Evolutionary conservation across 2,888 invertebrate species (phyloP), one percentile per base, ranked within the genome.

Genomic region (Parthenolecanium corni): DNA sequence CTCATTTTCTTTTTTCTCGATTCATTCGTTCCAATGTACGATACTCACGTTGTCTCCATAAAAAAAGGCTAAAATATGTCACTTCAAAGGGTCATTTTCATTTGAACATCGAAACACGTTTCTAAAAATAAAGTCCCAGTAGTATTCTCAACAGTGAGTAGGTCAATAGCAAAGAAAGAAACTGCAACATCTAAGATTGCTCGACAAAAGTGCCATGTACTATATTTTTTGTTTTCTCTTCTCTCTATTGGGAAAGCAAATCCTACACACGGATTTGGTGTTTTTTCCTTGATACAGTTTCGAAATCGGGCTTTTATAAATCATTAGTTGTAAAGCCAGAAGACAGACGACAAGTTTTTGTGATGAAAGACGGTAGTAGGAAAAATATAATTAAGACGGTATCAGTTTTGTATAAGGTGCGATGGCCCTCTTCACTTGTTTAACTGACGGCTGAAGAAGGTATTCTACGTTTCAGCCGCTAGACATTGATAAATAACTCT

Each of bases 371-470:
- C 44, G 18, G 14, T 3, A 18, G 14, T 12, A 12, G 31, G 25
- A 56, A 56, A 46, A 56, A 56, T 56, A 40, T 56, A 56, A 56
- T 56, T 56, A 56, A 56, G 56, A 56, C 42, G 46, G 56, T 56
- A 40, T 56, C 42, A 56, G 24, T 56, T 56, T 56, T 54, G 40
- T 54, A 54, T 54, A 40, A 54, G 56, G 44, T 25, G 44, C 42
- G 23, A 44, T 25, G 46, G 25, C 42, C 24, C 42, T 42, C 16
- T 53, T 53, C 21, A 40, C 40, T 44, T 25, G 46, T 56, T 56
- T 25, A 40, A 56, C 56, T 46, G 56, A 42, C 46, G 44, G 56
- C 40, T 56, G 40, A 56, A 46, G 40, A 56, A 46, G n/a, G 56
- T 18, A 56, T 56, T 42, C 56, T 23, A 44, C 42, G 25, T 46